phyloP scores from a whole-genome alignment of 1,140 invertebrate genomes.

The Bombus breviceps region DNA sequence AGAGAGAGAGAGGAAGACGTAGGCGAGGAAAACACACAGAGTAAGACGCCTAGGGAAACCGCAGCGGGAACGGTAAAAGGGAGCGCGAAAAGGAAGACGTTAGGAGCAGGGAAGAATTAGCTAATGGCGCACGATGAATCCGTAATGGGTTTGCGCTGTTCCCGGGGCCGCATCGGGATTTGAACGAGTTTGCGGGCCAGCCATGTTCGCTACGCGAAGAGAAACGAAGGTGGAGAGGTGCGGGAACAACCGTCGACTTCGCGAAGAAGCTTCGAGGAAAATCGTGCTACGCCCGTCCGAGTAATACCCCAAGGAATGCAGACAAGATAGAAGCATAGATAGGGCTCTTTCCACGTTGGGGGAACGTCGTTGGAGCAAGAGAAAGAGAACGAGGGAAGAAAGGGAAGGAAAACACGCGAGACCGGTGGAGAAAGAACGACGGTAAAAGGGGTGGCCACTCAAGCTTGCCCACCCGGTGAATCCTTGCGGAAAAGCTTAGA shows the following conservation, averaged over 20 bases:
- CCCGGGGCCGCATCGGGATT: constrained; percentile 79
- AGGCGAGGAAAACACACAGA: constrained; percentile 7
- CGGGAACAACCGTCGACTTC: constrained; percentile 36
- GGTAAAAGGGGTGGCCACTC: constrained; percentile 65
- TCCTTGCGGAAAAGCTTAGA: constrained; percentile 79
- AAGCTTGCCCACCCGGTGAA: constrained; percentile 63
- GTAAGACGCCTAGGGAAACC: constrained; percentile 37
- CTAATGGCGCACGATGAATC: constrained; percentile 83
- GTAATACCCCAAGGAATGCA: constrained; percentile 82
- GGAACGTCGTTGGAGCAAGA: constrained; percentile 1
- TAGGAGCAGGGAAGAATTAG: constrained; percentile 80
- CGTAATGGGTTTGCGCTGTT: constrained; percentile 82
- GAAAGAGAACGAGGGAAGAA: too few species aligned
- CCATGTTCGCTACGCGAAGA: constrained; percentile 33
- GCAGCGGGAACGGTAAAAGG: constrained; percentile 62
- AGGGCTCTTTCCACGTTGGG: constrained; percentile 56
- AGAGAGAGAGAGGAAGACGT: too few species aligned
- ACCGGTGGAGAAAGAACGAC: constrained; percentile 36
- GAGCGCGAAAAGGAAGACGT: constrained; percentile 76
- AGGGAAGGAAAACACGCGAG: constrained; percentile 6
- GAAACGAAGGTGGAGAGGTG: not conserved
- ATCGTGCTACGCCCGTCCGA: constrained; percentile 61
- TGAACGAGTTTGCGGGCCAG: constrained; percentile 69
- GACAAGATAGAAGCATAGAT: constrained; percentile 81
- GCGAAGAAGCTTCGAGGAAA: constrained; percentile 62